A percentile compares a stretch with the other conserved stretches of the same genome.
Evolutionary conservation across 2,888 invertebrate genomes (phyloP).

Genomic region (Drosophila siamana): DNA sequence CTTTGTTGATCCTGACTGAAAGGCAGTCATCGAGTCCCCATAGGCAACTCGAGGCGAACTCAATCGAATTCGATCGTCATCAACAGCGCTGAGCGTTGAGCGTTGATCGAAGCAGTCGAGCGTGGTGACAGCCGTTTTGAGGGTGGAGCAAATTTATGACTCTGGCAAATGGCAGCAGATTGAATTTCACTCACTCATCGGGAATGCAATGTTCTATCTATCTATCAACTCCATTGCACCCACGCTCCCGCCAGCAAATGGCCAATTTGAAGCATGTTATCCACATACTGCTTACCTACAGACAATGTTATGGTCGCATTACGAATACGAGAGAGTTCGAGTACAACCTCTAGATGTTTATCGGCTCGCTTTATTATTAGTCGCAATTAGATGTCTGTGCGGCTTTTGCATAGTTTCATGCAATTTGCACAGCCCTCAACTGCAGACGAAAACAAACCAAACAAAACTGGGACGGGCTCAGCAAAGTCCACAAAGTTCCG

Average conservation of each 20-base stretch:
- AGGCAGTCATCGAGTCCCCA: slow-evolving; percentile 54
- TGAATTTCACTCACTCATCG: slow-evolving; percentile 62
- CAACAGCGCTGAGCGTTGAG: slow-evolving; percentile 26
- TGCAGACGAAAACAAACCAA: not conserved
- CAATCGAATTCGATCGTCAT: slow-evolving; percentile 27
- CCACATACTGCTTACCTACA: slow-evolving; percentile 9
- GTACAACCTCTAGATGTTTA: slow-evolving; percentile 58
- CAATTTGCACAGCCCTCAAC: slow-evolving; percentile 46
- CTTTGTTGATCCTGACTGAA: slow-evolving; percentile 70
- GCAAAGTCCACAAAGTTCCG: slow-evolving; percentile 36
- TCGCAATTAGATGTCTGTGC: slow-evolving; percentile 78
- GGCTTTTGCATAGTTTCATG: slow-evolving; percentile 60
- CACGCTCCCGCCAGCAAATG: slow-evolving; percentile 52
- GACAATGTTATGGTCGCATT: not conserved
- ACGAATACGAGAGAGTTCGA: not conserved
- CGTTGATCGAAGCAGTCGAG: slow-evolving; percentile 57
- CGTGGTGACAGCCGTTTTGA: slow-evolving; percentile 78
- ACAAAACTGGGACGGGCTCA: slow-evolving; percentile 34
- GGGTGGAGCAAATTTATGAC: slow-evolving; percentile 68
- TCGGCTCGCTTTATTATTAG: slow-evolving; percentile 78
- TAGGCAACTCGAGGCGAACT: slow-evolving; percentile 31
- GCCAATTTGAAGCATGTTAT: slow-evolving; percentile 61
- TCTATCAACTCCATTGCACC: slow-evolving; percentile 42
- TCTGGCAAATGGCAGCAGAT: slow-evolving; percentile 53
- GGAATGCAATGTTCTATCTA: slow-evolving; percentile 33